Conservation (phyloP, 2,797 vertebrate genomes). For the Diceros bicornis region DNA sequence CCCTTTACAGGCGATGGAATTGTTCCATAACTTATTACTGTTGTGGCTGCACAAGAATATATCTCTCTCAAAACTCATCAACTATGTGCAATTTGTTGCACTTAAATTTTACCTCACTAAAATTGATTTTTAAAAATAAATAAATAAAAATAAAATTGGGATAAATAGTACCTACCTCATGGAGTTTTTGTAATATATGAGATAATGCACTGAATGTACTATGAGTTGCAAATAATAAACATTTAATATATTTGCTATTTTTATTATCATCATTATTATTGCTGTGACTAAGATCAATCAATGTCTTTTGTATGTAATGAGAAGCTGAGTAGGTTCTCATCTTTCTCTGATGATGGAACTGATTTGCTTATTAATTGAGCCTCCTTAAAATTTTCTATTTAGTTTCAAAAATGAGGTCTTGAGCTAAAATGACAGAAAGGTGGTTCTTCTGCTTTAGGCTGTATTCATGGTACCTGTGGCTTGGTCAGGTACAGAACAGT, state of each 20-base stretch:
- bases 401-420: slow-evolving; percentile 19
- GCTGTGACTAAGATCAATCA: not conserved
- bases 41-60: not conserved
- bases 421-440: not conserved
- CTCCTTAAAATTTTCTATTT: not conserved
- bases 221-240: not conserved
- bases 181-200: slow-evolving; percentile 25
- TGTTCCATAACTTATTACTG: not conserved
- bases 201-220: not conserved
- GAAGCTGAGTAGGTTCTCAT: not conserved
- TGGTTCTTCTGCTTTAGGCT: not conserved
- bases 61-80: not conserved
- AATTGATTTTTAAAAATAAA: not conserved
- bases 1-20: not conserved
- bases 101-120: not conserved
- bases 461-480: not conserved
- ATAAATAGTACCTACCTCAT: not conserved
- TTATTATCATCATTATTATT: not conserved
- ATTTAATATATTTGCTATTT: slow-evolving; percentile 34
- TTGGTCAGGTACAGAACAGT: not conserved
- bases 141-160: not conserved
- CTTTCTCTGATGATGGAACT: not conserved
- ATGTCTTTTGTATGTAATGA: not conserved
- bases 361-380: not conserved
- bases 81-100: not conserved